phyloP scores from a whole-genome alignment of 1,140 invertebrate genomes.

The Achroia grisella region DNA sequence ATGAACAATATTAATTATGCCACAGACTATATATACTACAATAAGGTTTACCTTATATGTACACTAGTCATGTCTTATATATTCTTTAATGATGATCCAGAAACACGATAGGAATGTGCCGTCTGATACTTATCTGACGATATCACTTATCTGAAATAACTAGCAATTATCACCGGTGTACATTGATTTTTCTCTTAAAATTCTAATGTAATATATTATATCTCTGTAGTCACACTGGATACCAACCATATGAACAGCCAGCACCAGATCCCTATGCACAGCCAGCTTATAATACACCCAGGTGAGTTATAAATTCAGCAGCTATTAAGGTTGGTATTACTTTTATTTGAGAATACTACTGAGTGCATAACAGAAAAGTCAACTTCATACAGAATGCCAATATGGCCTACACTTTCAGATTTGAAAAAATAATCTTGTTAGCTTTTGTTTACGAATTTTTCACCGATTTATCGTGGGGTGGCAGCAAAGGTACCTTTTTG shows the following conservation, averaged over 20 bases:
- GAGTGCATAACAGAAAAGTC: too few species aligned
- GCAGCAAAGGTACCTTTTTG: too few species aligned
- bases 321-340: too few species aligned
- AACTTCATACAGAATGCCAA: too few species aligned
- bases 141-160: conserved; percentile 16
- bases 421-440: too few species aligned
- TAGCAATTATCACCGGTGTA: not conserved
- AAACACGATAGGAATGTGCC: conserved; percentile 69
- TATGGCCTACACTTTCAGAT: too few species aligned
- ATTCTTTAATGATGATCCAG: conserved; percentile 53
- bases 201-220: conserved; percentile 6
- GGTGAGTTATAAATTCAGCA: conserved; percentile 24
- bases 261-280: conserved; percentile 47
- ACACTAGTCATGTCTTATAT: not conserved
- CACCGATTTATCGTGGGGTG: too few species aligned
- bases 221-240: conserved; percentile 48
- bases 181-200: not conserved
- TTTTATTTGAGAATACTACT: too few species aligned
- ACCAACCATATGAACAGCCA: conserved; percentile 57
- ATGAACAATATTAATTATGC: too few species aligned
- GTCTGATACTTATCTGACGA: conserved; percentile 69
- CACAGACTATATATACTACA: too few species aligned
- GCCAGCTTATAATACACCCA: conserved; percentile 40
- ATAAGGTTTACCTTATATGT: too few species aligned
- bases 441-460: too few species aligned